These are phyloP conservation scores for Sinocyclocheilus anophthalmus DNA, from an alignment of 2,113 vertebrate species.

Conservation along the genomic window DNA sequence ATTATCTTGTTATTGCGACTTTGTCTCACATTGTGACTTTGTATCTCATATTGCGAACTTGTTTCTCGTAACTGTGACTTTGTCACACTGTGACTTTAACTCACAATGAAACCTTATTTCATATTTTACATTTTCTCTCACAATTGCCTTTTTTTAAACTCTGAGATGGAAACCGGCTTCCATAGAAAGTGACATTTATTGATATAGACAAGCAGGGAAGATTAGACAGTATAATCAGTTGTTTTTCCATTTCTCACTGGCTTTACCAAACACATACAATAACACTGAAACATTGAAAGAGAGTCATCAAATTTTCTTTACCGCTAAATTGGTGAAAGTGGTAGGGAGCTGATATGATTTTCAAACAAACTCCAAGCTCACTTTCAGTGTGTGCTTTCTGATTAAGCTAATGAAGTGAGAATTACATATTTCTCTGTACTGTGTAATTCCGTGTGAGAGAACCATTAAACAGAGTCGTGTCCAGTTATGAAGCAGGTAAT, in stretches of 20 bases:
- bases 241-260: constrained; percentile 6
- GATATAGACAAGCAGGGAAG: not conserved
- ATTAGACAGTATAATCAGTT: not conserved
- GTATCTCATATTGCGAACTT: not conserved
- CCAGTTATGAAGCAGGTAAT: constrained; percentile 57
- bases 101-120: not conserved
- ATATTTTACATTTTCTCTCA: not conserved
- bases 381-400: constrained; percentile 43
- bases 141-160: not conserved
- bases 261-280: constrained; percentile 7
- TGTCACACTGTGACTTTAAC: not conserved
- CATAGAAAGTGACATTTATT: constrained; percentile 2
- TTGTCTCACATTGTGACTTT: not conserved
- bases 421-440: constrained; percentile 38
- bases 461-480: constrained; percentile 62
- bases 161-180: not conserved
- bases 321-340: constrained; percentile 17
- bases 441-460: constrained; percentile 61
- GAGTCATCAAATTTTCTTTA: constrained; percentile 24
- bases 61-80: not conserved
- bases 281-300: constrained; percentile 27
- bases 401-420: constrained; percentile 50
- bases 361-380: constrained; percentile 27
- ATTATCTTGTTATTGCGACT: not conserved
- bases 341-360: constrained; percentile 11